These are phyloP conservation scores for Ascaphus truei DNA, from an alignment of 2,113 vertebrate genomes.

Conservation along the genomic window DNA sequence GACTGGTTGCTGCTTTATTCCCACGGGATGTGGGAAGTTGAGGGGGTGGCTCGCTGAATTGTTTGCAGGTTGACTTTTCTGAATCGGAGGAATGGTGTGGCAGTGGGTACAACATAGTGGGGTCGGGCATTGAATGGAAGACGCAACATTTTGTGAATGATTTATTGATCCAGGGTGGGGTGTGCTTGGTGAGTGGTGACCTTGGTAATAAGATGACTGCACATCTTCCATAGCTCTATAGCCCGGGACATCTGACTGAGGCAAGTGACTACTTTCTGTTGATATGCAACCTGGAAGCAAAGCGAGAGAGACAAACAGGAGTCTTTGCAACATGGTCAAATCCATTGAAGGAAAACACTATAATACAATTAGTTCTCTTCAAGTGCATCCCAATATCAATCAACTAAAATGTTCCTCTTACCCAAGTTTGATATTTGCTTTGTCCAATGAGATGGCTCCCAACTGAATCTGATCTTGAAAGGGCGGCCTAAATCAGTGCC, in stretches of 20 bases:
- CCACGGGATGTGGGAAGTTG: constrained; percentile 48
- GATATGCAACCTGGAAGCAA: constrained; percentile 74
- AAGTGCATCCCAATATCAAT: no score
- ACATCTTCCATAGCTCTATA: constrained; percentile 68
- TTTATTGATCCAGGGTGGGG: constrained; percentile 65
- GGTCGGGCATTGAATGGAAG: constrained; percentile 57
- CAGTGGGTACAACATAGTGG: constrained; percentile 80
- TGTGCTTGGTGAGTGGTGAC: constrained; percentile 52
- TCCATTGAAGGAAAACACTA: no score
- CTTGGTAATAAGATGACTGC: constrained; percentile 67
- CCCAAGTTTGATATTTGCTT: constrained; percentile 88
- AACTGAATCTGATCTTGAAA: constrained; percentile 90
- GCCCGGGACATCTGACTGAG: constrained; percentile 63
- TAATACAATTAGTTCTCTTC: no score
- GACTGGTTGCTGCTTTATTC: constrained; percentile 43
- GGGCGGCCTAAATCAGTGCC: constrained; percentile 71
- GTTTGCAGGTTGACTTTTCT: constrained; percentile 50
- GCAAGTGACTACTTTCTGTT: constrained; percentile 71
- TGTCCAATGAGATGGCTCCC: constrained; percentile 96
- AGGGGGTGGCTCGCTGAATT: constrained; percentile 43
- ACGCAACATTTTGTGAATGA: constrained; percentile 67
- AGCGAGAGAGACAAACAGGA: constrained; percentile 13
- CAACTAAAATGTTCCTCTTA: constrained; percentile 55
- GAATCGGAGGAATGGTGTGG: constrained; percentile 49
- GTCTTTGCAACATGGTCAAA: no score